A percentile compares a stretch with the other conserved stretches of the same genome.
phyloP scores from a whole-genome alignment of 53 echinoderm and acorn worm species.

The Paelopatides confundens region DNA sequence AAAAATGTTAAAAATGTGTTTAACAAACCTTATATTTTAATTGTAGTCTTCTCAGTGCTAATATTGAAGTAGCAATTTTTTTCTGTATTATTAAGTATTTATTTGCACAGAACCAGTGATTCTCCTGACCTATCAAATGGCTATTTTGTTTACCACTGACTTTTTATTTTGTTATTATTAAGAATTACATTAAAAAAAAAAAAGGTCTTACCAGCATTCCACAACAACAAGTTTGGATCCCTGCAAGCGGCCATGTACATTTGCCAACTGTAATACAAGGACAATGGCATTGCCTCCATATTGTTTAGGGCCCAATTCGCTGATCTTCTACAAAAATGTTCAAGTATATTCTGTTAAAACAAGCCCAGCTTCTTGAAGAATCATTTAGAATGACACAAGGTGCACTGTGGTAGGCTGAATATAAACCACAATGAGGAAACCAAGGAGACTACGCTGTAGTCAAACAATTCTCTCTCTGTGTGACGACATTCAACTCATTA shows the following conservation, averaged over 20 bases:
- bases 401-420: conserved; percentile 9
- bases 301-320: not conserved
- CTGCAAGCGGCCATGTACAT: conserved; percentile 92
- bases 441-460: not conserved
- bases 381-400: not conserved
- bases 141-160: no score
- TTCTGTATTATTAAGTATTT: no score
- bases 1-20: no score
- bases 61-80: no score
- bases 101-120: no score
- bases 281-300: conserved; percentile 89
- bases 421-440: conserved; percentile 11
- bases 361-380: not conserved
- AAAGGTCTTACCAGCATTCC: conserved; percentile 88
- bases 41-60: no score
- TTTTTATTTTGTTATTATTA: not conserved
- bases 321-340: not conserved
- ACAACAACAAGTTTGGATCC: conserved; percentile 85
- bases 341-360: not conserved
- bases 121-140: no score
- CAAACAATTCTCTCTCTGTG: not conserved
- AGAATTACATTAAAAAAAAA: not conserved
- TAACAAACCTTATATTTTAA: no score
- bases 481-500: conserved; percentile 38
- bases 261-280: conserved; percentile 98